Base-by-base conservation (phyloP, 2,888 invertebrate species). In the Fabriciana adippe region DNA sequence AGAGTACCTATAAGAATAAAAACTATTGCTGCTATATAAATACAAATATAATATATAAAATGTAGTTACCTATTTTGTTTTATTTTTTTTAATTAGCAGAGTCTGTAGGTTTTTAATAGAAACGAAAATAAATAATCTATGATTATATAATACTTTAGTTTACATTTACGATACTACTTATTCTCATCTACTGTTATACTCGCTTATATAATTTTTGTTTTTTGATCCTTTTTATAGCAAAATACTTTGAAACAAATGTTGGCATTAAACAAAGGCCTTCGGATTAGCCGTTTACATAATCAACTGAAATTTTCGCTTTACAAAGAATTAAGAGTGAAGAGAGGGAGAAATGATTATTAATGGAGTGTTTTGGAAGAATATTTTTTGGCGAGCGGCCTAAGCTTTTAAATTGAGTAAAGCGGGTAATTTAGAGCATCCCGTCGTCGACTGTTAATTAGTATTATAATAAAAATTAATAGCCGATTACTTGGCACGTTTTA, bases 401-500 rank as follows among this genome's bases (percentile, higher is more conserved):
- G 83, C 88, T 81, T 79, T 81, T 83, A 83, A 83, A 80, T 74
- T 80, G 77, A 76, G 78, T 79, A 82, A 82, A 82, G 75, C 79
- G 81, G 80, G 79, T 83, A 87, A 89, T 89, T 89, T 87, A 85
- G 83, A 76, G 80, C 82, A 85, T 81, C 84, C 82, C 81, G 80
- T 77, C 81, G 79, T 75, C 77, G 79, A 76, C 71, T 81, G 83
- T 87, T 89, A 88, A 89, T 89, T 88, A 89, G 86, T 82, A 82
- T 85, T 87, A 86, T 87, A 89, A 90, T 90, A 87, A 85, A 87
- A 86, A 90, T 90, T 89, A 89, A 90, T 90, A 83, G 88, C 81
- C 84, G 81, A 89, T 88, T 88, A 88, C 83, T 84, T 74, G 69
- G 79, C 72, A 71, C 80, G 81, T 81, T 82, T 84, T 82, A 78